These are phyloP conservation scores for Himalopsyche tibetana DNA, from an alignment of 2,888 invertebrate genomes.

Conservation along the genomic window DNA sequence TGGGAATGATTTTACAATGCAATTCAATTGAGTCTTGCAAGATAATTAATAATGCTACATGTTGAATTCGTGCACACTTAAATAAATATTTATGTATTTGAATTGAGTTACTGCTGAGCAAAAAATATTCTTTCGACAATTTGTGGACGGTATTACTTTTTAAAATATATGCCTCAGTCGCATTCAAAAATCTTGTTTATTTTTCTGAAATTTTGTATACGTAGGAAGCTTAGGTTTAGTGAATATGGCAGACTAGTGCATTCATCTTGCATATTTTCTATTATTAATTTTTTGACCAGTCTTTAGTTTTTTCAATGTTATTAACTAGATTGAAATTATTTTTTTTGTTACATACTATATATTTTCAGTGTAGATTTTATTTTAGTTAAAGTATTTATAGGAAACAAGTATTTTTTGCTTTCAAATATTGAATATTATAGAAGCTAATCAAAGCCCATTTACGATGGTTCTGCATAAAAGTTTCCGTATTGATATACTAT, in stretches of 20 bases:
- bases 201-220: not conserved
- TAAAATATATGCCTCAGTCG: too few species aligned
- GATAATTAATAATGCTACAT: too few species aligned
- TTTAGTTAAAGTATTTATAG: not conserved
- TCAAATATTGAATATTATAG: too few species aligned
- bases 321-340: not conserved
- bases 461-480: too few species aligned
- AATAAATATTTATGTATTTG: constrained; percentile 41
- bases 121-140: not conserved
- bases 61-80: too few species aligned
- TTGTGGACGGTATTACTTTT: too few species aligned
- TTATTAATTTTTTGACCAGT: not conserved
- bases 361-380: constrained; percentile 5
- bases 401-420: not conserved
- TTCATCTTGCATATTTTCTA: constrained; percentile 14
- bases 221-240: too few species aligned
- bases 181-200: not conserved
- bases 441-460: too few species aligned
- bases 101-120: constrained; percentile 19
- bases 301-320: not conserved
- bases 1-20: not conserved
- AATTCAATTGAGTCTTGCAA: not conserved
- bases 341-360: not conserved
- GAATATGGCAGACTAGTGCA: not conserved
- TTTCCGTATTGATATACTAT: too few species aligned